These are phyloP conservation scores for Chrysocyon brachyurus DNA, from an alignment of 2,797 vertebrate species.

Conservation along the genomic window DNA sequence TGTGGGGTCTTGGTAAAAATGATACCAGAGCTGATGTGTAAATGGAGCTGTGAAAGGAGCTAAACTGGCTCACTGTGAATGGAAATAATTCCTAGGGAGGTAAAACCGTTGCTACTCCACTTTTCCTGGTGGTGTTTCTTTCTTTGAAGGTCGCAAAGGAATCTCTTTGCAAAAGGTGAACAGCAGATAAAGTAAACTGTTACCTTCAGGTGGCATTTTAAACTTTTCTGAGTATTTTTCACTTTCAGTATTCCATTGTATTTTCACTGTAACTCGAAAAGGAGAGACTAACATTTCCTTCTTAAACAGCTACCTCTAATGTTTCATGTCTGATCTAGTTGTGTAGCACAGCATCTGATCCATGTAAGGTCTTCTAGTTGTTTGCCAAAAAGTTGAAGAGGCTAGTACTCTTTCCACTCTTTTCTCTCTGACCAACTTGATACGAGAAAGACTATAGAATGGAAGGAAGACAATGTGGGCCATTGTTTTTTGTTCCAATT, in stretches of 20 bases:
- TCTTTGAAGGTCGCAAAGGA: not conserved
- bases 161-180: not conserved
- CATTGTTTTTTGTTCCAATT: conserved; percentile 39
- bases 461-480: not conserved
- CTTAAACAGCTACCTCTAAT: not conserved
- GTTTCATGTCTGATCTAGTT: not conserved
- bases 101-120: not conserved
- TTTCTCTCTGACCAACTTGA: not conserved
- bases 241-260: not conserved
- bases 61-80: not conserved
- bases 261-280: not conserved
- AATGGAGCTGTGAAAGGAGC: not conserved
- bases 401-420: not conserved
- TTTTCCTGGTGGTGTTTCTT: not conserved
- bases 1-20: not conserved
- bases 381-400: not conserved
- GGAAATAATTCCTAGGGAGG: not conserved
- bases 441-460: not conserved
- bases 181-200: not conserved
- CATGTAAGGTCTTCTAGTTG: not conserved
- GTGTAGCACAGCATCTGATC: not conserved
- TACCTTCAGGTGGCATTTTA: not conserved
- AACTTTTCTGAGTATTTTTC: not conserved
- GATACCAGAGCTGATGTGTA: not conserved
- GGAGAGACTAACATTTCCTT: not conserved